phyloP scores from a whole-genome alignment of 2,888 invertebrate genomes.

The Pterostichus madidus region DNA sequence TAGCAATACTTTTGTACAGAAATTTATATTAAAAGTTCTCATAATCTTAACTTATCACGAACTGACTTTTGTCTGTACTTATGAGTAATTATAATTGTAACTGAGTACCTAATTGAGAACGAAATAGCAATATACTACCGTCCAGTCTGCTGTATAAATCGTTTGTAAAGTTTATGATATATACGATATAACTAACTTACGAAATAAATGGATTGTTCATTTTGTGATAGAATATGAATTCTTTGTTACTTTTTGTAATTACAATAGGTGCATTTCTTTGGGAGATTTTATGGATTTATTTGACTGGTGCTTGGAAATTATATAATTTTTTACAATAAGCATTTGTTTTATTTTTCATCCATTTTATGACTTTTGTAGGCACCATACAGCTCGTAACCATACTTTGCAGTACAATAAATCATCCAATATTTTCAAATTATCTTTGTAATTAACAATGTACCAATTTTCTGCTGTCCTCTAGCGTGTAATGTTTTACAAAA shows the following conservation, averaged over 20 bases:
- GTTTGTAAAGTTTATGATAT: not conserved
- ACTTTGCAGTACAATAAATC: no score
- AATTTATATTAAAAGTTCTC: conserved; percentile 8
- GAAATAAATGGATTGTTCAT: conserved; percentile 38
- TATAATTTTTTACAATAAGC: conserved; percentile 60
- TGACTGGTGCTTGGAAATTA: conserved; percentile 66
- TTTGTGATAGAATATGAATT: conserved; percentile 16
- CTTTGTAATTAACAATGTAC: no score
- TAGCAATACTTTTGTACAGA: conserved; percentile 41
- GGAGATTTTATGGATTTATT: conserved; percentile 62
- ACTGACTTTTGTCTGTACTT: conserved; percentile 18
- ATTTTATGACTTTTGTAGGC: not conserved
- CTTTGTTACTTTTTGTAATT: conserved; percentile 15
- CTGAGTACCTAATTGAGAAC: conserved; percentile 22
- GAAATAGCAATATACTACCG: conserved; percentile 39
- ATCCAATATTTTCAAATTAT: no score
- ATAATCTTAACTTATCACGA: conserved; percentile 3
- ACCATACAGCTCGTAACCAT: no score
- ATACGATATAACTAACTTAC: not conserved
- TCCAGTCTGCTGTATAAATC: conserved; percentile 2
- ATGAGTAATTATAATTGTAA: conserved; percentile 11
- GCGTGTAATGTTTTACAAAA: no score
- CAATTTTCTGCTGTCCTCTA: no score
- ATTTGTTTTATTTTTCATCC: conserved; percentile 36
- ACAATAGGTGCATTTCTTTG: conserved; percentile 58